These are phyloP conservation scores for Tupaia chinensis DNA, from an alignment of 2,113 vertebrate genomes.

Conservation along the genomic window DNA sequence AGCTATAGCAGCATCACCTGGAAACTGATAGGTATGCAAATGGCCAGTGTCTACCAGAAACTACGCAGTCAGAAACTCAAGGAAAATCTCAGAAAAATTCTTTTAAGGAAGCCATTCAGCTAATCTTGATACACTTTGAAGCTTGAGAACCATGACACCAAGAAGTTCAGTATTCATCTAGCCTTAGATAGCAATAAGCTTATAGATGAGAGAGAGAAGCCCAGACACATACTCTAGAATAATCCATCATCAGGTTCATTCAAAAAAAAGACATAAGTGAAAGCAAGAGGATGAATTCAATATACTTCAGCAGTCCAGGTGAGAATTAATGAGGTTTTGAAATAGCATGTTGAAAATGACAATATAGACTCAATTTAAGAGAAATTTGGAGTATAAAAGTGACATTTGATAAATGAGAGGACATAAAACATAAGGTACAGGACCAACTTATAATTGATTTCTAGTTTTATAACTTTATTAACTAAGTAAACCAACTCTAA, in stretches of 20 bases:
- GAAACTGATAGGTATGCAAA: neutral
- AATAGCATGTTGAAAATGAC: neutral
- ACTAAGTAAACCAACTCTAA: neutral
- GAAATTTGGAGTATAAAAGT: neutral
- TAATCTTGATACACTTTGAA: neutral
- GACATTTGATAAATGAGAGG: neutral
- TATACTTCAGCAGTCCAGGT: neutral
- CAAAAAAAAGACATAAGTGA: neutral
- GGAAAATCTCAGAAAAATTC: neutral
- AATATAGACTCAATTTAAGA: neutral
- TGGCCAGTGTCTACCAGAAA: neutral
- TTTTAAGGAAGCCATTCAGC: neutral
- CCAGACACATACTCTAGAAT: neutral
- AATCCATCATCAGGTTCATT: neutral
- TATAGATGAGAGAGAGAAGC: neutral
- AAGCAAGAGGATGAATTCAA: neutral
- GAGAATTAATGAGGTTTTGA: neutral
- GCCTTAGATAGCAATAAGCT: neutral
- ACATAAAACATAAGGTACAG: neutral
- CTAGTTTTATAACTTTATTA: neutral
- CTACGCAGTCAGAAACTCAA: neutral
- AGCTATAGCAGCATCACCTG: neutral
- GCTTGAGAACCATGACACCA: neutral
- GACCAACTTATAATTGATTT: neutral
- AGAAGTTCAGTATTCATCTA: neutral